Conservation (phyloP, 2,113 vertebrate species). For the Percina caprodes region DNA sequence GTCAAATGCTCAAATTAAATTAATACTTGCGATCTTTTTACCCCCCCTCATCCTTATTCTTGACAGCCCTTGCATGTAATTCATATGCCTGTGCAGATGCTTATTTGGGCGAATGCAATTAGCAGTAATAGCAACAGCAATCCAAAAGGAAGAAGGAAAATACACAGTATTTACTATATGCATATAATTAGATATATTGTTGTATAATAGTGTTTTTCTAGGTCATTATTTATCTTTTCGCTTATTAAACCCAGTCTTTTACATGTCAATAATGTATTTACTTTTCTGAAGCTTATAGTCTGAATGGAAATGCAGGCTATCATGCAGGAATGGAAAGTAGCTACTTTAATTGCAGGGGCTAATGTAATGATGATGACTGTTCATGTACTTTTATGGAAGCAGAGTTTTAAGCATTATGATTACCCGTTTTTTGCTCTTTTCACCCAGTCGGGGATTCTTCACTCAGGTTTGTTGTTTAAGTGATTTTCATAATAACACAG, state of each 20-base stretch:
- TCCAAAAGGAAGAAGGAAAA: constrained; percentile 17
- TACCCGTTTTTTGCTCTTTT: not conserved
- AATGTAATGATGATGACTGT: not conserved
- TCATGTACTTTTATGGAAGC: not conserved
- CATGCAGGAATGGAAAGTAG: not conserved
- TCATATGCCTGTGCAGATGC: constrained; percentile 29
- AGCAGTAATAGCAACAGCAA: constrained; percentile 24
- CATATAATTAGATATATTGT: not conserved
- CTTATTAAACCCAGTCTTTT: not conserved
- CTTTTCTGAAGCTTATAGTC: not conserved
- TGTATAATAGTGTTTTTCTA: not conserved
- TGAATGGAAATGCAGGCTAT: not conserved
- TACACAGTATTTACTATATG: not conserved
- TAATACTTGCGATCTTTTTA: constrained; percentile 28
- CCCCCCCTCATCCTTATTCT: constrained; percentile 11
- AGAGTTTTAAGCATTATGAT: not conserved
- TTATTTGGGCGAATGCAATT: constrained; percentile 24
- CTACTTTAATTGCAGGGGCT: not conserved
- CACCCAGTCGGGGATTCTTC: not conserved
- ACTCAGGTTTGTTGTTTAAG: not conserved
- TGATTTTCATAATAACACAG: not conserved
- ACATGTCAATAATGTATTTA: not conserved
- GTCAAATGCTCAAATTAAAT: constrained; percentile 54
- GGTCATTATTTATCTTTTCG: constrained; percentile 7
- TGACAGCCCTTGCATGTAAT: constrained; percentile 39